Evolutionary conservation across 2,888 invertebrate genomes (phyloP).

Genomic region (Tortrix viridana): DNA sequence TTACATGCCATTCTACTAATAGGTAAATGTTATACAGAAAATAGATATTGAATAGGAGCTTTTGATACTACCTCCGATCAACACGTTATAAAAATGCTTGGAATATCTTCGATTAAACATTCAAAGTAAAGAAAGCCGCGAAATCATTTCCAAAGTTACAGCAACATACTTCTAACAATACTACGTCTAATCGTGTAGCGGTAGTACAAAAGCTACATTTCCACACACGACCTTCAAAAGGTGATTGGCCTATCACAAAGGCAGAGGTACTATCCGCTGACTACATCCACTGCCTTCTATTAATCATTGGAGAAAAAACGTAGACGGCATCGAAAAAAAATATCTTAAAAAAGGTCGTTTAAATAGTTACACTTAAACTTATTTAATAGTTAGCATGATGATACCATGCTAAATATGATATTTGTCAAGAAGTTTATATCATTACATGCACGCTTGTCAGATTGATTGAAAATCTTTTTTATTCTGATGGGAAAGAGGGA

Average conservation of each 20-base stretch:
- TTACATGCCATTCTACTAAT: too few species aligned
- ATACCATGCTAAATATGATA: too few species aligned
- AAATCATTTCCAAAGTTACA: not conserved
- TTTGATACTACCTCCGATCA: too few species aligned
- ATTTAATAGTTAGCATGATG: not conserved
- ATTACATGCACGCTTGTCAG: too few species aligned
- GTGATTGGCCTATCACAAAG: constrained; percentile 64
- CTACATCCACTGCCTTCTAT: constrained; percentile 44
- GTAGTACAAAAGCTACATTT: constrained; percentile 28
- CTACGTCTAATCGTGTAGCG: constrained; percentile 7
- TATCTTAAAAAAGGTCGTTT: constrained; percentile 5
- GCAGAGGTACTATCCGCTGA: constrained; percentile 40
- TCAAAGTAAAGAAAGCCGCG: not conserved
- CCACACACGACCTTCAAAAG: constrained; percentile 55
- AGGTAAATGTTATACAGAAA: too few species aligned
- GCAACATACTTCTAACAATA: constrained; percentile 20
- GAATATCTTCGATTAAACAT: not conserved
- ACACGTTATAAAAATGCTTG: not conserved
- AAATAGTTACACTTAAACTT: not conserved
- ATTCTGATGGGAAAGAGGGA: too few species aligned
- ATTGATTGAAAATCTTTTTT: too few species aligned
- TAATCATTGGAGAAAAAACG: constrained; percentile 49
- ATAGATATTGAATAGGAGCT: too few species aligned
- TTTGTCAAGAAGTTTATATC: too few species aligned
- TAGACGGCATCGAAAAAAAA: constrained; percentile 40